Evolutionary conservation across 2,797 vertebrate species (phyloP).

Genomic region (Rhadinocentrus ornatus): DNA sequence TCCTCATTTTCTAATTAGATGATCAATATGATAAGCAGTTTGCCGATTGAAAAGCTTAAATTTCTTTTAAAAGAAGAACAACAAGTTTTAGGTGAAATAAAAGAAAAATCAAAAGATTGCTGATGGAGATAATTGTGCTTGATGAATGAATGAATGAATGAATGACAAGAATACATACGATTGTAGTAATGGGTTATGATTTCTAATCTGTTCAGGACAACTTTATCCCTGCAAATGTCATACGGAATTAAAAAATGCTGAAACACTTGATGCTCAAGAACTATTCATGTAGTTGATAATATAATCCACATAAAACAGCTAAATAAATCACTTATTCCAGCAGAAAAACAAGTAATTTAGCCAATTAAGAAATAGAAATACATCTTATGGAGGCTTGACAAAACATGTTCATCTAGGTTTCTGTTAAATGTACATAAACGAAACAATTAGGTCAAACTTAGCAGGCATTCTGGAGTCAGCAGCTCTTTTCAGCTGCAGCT

Average conservation of each 20-base stretch:
- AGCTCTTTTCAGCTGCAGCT: too few species aligned
- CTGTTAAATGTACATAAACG: neutral
- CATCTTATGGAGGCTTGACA: neutral
- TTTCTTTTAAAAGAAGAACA: conserved; percentile 14
- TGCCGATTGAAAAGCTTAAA: conserved; percentile 3
- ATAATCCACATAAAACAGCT: neutral
- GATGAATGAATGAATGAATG: neutral
- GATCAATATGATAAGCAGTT: conserved; percentile 44
- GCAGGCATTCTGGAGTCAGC: neutral
- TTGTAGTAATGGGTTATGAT: neutral
- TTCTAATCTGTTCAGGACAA: neutral
- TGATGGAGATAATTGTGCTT: neutral
- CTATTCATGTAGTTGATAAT: neutral
- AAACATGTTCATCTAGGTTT: neutral
- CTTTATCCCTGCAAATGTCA: neutral
- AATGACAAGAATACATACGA: neutral
- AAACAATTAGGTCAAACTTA: neutral
- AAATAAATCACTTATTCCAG: neutral
- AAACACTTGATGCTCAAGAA: neutral
- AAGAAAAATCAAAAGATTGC: neutral
- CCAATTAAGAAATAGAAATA: neutral
- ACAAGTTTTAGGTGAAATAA: conserved; percentile 15
- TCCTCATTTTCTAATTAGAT: conserved; percentile 30
- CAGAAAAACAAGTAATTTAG: neutral
- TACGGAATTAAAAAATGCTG: neutral